Evolutionary conservation across 1,140 invertebrate genomes (phyloP), one percentile per base, ranked within the genome.

Genomic region (Mizuhopecten yessoensis): DNA sequence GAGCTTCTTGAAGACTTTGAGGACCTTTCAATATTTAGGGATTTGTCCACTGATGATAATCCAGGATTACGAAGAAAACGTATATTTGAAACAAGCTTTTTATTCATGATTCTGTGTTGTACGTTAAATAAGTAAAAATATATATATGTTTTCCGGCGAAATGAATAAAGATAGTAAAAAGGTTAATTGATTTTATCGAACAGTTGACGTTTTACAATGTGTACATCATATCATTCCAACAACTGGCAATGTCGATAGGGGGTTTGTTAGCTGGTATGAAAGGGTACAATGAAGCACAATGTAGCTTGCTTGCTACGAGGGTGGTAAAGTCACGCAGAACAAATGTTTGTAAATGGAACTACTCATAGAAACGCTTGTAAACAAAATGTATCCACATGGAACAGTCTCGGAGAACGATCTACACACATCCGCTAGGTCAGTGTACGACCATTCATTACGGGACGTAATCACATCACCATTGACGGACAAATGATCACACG

Each of bases 291-390:
- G n/a, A n/a, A n/a, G n/a, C n/a, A n/a, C n/a, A n/a, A n/a, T n/a
- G n/a, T n/a, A n/a, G n/a, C n/a, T n/a, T n/a, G n/a, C n/a, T n/a
- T n/a, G n/a, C n/a, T n/a, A n/a, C 15, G 45, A 57, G 20, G 7
- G 45, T 15, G 20, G 45, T 20, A 3, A 3, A 57, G 17, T 20
- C 7, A 57, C 17, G 11, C n/a, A 75, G 23, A n/a, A n/a, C 57
- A 75, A 75, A 75, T 75, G 57, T 75, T 49, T 75, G 57, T 49
- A 75, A 75, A 75, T 75, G 23, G 23, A 75, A 75, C 45, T 49
- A 49, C 45, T 49, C 45, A 75, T 29, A 29, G 57, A n/a, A 75
- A 29, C 57, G 57, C 57, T 29, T 75, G 57, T 75, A 75, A 75
- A n/a, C 57, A 29, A 75, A 5, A 75, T 11, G 20, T 29, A 75